Percentiles rank a stretch among this genome's conserved stretches.
These are phyloP conservation scores for Sarcophaga variegata DNA, from an alignment of 2,888 invertebrate species.

Conservation along the genomic window DNA sequence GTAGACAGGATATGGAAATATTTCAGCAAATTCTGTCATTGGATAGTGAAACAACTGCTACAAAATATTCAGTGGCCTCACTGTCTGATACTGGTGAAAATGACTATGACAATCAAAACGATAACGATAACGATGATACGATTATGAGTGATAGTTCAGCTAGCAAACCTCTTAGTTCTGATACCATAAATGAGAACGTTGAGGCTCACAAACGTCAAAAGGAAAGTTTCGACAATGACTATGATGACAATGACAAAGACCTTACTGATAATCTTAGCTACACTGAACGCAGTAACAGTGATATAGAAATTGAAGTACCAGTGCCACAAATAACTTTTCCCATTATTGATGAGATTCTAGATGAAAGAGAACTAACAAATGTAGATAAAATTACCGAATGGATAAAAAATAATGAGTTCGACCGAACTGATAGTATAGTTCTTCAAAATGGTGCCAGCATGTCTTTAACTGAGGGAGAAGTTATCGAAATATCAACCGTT, in stretches of 20 bases:
- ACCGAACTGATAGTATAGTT: constrained; percentile 78
- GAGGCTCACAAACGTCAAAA: constrained; percentile 74
- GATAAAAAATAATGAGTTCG: constrained; percentile 80
- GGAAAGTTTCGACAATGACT: constrained; percentile 73
- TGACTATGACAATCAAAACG: constrained; percentile 20
- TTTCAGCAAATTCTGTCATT: constrained; percentile 83
- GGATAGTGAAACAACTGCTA: constrained; percentile 80
- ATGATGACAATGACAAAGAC: constrained; percentile 72
- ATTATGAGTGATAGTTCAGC: constrained; percentile 73
- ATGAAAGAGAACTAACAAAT: constrained; percentile 74
- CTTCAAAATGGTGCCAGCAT: constrained; percentile 76
- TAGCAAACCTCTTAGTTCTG: constrained; percentile 75
- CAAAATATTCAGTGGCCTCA: constrained; percentile 76
- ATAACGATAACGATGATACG: constrained; percentile 73
- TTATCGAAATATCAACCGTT: constrained; percentile 74
- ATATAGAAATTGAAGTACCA: constrained; percentile 77
- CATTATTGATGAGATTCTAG: constrained; percentile 75
- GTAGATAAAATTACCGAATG: constrained; percentile 81
- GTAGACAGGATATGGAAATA: constrained; percentile 83
- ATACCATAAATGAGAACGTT: constrained; percentile 76
- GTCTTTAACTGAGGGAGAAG: constrained; percentile 72
- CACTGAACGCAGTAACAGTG: constrained; percentile 56
- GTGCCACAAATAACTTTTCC: constrained; percentile 76
- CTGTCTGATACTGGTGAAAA: constrained; percentile 55
- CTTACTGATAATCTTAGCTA: constrained; percentile 38